A percentile compares a stretch with the other conserved stretches of the same genome.
Evolutionary conservation across 2,797 vertebrate species (phyloP).

Genomic region (Halcyon smyrnensis): DNA sequence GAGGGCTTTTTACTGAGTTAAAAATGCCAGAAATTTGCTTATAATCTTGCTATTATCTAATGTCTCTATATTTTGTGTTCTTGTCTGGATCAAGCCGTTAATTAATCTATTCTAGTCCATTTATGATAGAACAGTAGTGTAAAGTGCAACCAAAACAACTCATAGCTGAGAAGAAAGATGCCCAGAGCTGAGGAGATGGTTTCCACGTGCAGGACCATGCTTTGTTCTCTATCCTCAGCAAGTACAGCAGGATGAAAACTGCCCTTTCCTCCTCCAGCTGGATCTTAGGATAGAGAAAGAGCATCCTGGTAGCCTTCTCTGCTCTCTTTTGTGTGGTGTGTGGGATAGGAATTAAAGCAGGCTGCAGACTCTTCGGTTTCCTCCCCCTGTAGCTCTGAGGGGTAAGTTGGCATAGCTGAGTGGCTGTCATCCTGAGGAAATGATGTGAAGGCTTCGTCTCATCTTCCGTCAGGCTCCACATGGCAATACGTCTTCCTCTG

Average conservation of each 20-base stretch:
- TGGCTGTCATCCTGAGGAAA: not conserved
- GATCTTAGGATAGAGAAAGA: not conserved
- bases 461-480: rapidly evolving
- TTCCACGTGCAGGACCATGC: not conserved
- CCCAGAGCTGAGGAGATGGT: not conserved
- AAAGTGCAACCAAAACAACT: not conserved
- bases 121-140: not conserved
- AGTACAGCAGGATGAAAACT: not conserved
- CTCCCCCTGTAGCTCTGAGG: not conserved
- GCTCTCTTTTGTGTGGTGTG: not conserved
- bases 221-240: not conserved
- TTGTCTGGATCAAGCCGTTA: not conserved
- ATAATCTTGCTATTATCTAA: not conserved
- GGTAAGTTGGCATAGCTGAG: not conserved
- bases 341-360: not conserved
- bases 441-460: not conserved
- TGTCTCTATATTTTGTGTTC: not conserved
- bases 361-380: not conserved
- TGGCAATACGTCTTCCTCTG: not conserved
- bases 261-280: not conserved
- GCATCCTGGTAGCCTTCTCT: not conserved
- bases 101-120: not conserved
- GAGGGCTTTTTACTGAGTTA: not conserved
- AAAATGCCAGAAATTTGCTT: not conserved
- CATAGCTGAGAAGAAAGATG: not conserved